Evolutionary conservation across 2,888 invertebrate genomes (phyloP).

Genomic region (Hydraecia micacea): DNA sequence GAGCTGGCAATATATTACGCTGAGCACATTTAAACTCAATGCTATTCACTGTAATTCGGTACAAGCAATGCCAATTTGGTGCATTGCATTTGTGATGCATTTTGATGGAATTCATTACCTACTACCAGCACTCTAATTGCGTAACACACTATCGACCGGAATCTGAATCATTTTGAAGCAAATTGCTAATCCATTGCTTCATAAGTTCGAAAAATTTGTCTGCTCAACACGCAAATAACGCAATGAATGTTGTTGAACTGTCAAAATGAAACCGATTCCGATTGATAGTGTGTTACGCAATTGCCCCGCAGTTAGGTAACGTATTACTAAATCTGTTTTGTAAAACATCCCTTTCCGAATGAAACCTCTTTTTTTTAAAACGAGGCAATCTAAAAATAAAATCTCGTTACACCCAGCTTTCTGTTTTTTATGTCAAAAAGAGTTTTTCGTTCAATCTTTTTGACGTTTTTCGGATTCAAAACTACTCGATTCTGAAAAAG

Average conservation of each 20-base stretch:
- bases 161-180: too few relatives aligned
- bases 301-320: too few relatives aligned
- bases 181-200: too few relatives aligned
- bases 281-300: too few relatives aligned
- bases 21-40: constrained; percentile 56
- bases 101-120: constrained; percentile 18
- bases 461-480: not conserved
- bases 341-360: not conserved
- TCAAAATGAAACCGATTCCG: too few relatives aligned
- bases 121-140: too few relatives aligned
- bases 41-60: constrained; percentile 41
- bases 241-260: too few relatives aligned
- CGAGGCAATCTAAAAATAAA: constrained; percentile 1
- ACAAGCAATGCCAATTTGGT: constrained; percentile 43
- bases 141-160: too few relatives aligned
- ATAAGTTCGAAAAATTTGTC: too few relatives aligned
- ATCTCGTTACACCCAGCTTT: not conserved
- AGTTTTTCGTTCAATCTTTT: not conserved
- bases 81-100: constrained; percentile 16
- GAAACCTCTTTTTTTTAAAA: not conserved
- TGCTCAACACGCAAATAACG: too few relatives aligned
- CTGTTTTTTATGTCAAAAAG: not conserved
- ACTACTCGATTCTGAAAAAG: not conserved
- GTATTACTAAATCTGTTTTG: not conserved
- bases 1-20: constrained; percentile 50